Percentiles rank a stretch among this genome's conserved stretches.
These are phyloP conservation scores for Neopelma chrysocephalum DNA, from an alignment of 2,797 vertebrate species.

Conservation along the genomic window DNA sequence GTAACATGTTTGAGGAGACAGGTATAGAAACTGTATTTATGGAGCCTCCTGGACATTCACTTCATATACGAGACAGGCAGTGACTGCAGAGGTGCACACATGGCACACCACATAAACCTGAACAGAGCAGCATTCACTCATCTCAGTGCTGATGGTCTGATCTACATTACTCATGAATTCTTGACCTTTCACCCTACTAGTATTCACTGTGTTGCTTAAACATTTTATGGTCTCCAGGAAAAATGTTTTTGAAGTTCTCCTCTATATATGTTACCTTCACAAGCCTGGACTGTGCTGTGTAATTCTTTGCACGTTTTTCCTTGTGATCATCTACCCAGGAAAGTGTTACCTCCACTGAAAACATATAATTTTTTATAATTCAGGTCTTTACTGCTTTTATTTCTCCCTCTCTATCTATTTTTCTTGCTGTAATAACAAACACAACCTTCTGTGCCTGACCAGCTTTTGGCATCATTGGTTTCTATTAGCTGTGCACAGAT, in stretches of 20 bases:
- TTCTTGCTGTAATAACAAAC: not conserved
- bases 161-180: not conserved
- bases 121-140: not conserved
- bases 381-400: not conserved
- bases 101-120: not conserved
- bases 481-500: not conserved
- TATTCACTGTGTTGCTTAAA: not conserved
- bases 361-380: not conserved
- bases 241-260: not conserved
- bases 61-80: accelerated
- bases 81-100: not conserved
- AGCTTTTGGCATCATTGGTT: not conserved
- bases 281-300: not conserved
- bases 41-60: not conserved
- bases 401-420: not conserved
- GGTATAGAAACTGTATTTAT: not conserved
- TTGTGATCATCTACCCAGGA: not conserved
- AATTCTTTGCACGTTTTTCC: not conserved
- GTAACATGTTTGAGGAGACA: not conserved
- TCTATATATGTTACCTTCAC: not conserved
- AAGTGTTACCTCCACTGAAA: not conserved
- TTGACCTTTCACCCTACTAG: not conserved
- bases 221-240: not conserved
- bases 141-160: not conserved
- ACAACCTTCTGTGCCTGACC: not conserved